Conservation (phyloP, 37 sponge, comb jelly and placozoan species). For the Agelas oroides region DNA sequence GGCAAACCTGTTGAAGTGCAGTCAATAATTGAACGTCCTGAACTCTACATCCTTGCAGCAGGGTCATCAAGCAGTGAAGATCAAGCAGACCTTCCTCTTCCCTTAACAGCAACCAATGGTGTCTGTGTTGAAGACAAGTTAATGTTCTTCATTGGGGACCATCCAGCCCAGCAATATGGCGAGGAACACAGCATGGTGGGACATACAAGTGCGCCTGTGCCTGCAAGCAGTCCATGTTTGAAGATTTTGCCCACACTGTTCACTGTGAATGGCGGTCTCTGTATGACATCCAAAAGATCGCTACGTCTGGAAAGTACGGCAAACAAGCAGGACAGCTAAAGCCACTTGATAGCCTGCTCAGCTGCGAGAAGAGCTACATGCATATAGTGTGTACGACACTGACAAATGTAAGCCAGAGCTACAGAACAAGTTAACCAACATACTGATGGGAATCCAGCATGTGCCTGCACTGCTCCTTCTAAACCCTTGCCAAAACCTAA, state of each 20-base stretch:
- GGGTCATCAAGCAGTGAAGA: too few species aligned
- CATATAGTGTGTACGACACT: background rate
- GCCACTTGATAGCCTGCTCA: constrained; percentile 11
- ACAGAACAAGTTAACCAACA: background rate
- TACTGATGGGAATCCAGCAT: background rate
- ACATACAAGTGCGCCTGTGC: constrained; percentile 39
- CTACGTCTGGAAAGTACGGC: constrained; percentile 15
- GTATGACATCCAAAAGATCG: constrained; percentile 9
- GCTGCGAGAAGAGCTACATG: constrained; percentile 14
- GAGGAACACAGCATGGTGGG: constrained; percentile 47
- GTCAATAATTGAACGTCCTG: constrained; percentile 23
- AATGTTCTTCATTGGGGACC: constrained; percentile 47
- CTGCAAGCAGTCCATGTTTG: background rate
- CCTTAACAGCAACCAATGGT: constrained; percentile 12
- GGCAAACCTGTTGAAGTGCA: constrained; percentile 8
- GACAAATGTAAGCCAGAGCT: background rate
- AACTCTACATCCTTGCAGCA: constrained; percentile 31
- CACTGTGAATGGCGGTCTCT: constrained; percentile 2
- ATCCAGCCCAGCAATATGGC: too few species aligned
- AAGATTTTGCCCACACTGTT: constrained; percentile 30
- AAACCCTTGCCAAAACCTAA: background rate
- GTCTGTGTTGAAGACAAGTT: constrained; percentile 15
- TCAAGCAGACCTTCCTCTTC: constrained; percentile 1
- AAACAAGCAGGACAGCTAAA: constrained; percentile 9
- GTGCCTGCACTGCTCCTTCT: background rate